Conservation (phyloP, 2,113 vertebrate species). For the Bombycilla garrulus region DNA sequence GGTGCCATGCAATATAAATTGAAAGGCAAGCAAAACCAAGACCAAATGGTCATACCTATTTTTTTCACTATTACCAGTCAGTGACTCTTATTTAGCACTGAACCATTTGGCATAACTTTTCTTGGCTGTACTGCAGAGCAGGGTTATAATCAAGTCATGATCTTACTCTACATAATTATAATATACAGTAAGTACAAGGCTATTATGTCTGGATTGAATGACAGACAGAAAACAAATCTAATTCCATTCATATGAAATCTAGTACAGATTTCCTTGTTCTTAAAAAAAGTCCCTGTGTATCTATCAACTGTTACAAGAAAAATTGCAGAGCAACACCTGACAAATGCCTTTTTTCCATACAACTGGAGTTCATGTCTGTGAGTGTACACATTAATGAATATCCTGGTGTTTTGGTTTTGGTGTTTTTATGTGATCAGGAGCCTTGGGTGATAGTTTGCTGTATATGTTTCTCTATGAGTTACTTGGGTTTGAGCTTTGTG, state of each 20-base stretch:
- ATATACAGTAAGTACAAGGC: not conserved
- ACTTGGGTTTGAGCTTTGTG: conserved; percentile 1
- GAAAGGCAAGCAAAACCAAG: not conserved
- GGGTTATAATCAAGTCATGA: conserved; percentile 21
- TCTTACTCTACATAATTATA: not conserved
- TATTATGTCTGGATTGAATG: not conserved
- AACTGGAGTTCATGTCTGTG: not conserved
- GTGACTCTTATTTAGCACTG: not conserved
- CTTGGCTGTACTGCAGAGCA: not conserved
- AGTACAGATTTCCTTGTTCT: not conserved
- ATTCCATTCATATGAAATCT: not conserved
- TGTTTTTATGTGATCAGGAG: not conserved
- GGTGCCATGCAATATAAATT: not conserved
- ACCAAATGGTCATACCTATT: not conserved
- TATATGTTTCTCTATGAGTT: not conserved
- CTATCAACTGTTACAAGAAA: not conserved
- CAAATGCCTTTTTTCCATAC: not conserved
- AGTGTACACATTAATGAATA: not conserved
- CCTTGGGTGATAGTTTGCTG: not conserved
- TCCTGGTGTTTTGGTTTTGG: not conserved
- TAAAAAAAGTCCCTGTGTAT: not conserved
- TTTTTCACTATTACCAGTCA: not conserved
- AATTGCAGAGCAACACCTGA: not conserved
- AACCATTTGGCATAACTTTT: not conserved
- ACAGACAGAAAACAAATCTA: not conserved